Base-by-base conservation (phyloP, 2,113 vertebrate species). In the Macquaria ambigua region DNA sequence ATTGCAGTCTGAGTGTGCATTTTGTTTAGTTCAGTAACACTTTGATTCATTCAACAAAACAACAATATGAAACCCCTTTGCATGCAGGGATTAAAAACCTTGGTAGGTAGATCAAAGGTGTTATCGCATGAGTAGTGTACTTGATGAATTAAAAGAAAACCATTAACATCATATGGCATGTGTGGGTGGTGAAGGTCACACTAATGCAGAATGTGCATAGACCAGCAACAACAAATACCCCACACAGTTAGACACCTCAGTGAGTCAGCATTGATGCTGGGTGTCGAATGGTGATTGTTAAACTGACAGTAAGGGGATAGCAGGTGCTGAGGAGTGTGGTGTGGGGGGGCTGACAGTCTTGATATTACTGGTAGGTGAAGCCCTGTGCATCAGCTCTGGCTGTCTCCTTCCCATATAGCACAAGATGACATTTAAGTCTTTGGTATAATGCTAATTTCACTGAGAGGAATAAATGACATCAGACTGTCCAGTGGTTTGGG, bases 21-120 rank as follows among this genome's bases (percentile, higher is more conserved):
- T 86, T 81, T 91, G 41, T 90, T 91, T 79, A 82, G 85, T 77
- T 84, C 79, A 20, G 74, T 85, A 82, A 82, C 86, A 85, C 94
- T 92, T 94, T 94, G 92, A 94, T 94, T 94, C 90, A 94, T 95
- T 95, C 91, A 94, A 46, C 76, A 92, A 90, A 87, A 81, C 69
- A 91, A 79, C 89, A 91, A 89, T 83, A 80, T 76, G 90, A 88
- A 93, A 93, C 91, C 77, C 63, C 53, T 86, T 66, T 25, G 63
- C 66, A 52, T 81, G 80, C 77, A 74, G 64, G 74, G 37, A 80
- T 75, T 68, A 85, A 88, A 72, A 25, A 8, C 56, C 41, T 66
- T 53, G 2, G 85, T 58, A 82, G 80, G 58, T 43, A 66, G 83
- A 88, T 89, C 84, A 91, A 83, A 90, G 74, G 16, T 85, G 20